Conservation (phyloP, 1,140 invertebrate species). For the Nixonia krombeini region DNA sequence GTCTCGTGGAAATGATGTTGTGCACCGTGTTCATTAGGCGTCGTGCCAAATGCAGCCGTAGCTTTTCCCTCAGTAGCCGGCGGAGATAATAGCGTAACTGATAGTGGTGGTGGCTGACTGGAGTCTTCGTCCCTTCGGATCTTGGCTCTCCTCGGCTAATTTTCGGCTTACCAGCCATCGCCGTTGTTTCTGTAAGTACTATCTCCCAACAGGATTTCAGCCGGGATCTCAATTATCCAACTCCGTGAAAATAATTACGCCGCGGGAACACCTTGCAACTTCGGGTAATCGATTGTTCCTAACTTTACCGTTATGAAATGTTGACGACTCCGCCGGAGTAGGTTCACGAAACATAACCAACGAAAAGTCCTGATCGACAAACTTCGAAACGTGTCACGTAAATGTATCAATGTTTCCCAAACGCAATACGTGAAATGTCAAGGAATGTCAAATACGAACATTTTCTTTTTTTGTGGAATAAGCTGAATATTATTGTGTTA, state of each 20-base stretch:
- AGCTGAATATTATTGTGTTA: no score
- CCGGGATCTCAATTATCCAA: slow-evolving; percentile 45
- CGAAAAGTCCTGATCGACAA: no score
- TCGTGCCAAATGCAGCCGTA: slow-evolving; percentile 54
- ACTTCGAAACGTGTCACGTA: not conserved
- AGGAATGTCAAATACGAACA: no score
- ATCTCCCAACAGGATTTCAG: slow-evolving; percentile 47
- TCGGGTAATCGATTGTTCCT: slow-evolving; percentile 23
- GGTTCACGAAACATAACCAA: no score
- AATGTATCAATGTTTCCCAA: no score
- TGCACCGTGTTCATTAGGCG: slow-evolving; percentile 35
- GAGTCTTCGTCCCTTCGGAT: slow-evolving; percentile 53
- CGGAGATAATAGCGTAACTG: slow-evolving; percentile 70
- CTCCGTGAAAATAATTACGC: slow-evolving; percentile 43
- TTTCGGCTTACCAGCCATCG: slow-evolving; percentile 67
- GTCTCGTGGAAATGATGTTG: no score
- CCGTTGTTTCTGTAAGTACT: slow-evolving; percentile 49
- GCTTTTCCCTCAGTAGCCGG: slow-evolving; percentile 56
- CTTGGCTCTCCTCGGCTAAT: slow-evolving; percentile 59
- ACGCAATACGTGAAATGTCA: no score
- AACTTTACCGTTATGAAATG: not conserved
- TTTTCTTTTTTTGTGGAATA: no score
- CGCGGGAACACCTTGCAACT: slow-evolving; percentile 30
- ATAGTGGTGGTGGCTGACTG: slow-evolving; percentile 67
- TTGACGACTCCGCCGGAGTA: no score